Percentiles rank a stretch among this genome's conserved stretches.
These are phyloP conservation scores for Pseudorhiza aurosa DNA, from an alignment of 30 jellyfish, hydroid and myxozoan genomes.

Conservation along the genomic window DNA sequence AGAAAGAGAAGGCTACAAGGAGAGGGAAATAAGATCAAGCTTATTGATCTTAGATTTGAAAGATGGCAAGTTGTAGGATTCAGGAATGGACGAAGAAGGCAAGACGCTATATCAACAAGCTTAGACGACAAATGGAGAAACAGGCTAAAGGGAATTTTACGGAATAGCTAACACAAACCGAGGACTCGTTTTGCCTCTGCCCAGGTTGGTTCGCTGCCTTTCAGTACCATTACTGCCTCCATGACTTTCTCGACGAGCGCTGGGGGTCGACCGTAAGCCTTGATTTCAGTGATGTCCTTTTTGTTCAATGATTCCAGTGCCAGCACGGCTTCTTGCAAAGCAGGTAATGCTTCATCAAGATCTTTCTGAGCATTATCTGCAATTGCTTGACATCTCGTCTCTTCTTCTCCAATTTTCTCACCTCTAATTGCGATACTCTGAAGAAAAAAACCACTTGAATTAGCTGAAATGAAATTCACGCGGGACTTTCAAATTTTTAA, in stretches of 20 bases:
- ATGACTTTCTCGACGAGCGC: conserved; percentile 93
- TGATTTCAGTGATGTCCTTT: conserved; percentile 96
- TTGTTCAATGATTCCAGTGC: conserved; percentile 94
- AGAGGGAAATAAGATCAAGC: too few species aligned
- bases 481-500: too few species aligned
- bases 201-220: conserved; percentile 95
- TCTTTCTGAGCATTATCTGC: conserved; percentile 97
- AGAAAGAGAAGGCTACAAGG: too few species aligned
- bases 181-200: conserved; percentile 91
- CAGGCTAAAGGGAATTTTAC: too few species aligned
- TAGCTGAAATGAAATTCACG: too few species aligned
- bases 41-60: too few species aligned
- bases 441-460: background rate
- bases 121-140: too few species aligned
- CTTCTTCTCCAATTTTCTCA: conserved; percentile 92
- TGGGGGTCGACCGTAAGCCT: conserved; percentile 95
- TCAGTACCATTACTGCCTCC: conserved; percentile 95
- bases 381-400: conserved; percentile 84
- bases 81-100: too few species aligned
- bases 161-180: too few species aligned
- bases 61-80: too few species aligned
- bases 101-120: too few species aligned
- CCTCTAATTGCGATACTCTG: conserved; percentile 95
- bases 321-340: conserved; percentile 88
- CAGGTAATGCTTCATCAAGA: conserved; percentile 94